Evolutionary conservation across 2,888 invertebrate species (phyloP), one percentile per base, ranked within the genome.

Genomic region (Nemoura dubitans): DNA sequence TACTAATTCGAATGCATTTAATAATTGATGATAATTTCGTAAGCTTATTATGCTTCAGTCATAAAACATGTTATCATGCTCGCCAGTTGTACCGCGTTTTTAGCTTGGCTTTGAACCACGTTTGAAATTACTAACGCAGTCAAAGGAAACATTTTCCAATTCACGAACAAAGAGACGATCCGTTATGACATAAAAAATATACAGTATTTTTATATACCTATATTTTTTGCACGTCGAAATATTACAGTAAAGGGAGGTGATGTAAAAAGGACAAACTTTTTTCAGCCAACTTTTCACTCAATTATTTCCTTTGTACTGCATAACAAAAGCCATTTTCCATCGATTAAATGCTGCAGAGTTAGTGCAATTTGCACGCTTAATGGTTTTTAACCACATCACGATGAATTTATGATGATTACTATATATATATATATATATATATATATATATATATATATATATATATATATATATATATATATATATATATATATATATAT

Each of bases 311-410:
- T 86, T 88, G 87, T 88, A 86, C 84, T 78, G 86, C 86, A 77
- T 81, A 43, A 87, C 85, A 87, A 87, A 87, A 87, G 86, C 87
- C 86, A 88, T 86, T 88, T 87, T 86, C 87, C 85, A 88, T 87
- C 87, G 88, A 88, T 88, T 88, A 88, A 88, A 87, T n/a, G 88
- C 85, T 86, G 86, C 87, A 87, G 27, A 78, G 78, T 26, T 28
- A 26, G 86, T 86, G 86, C 87, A 85, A 87, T 87, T 87, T 87
- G 85, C 88, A 87, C 87, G 88, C 87, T 88, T 88, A 88, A 88
- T 87, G 88, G 88, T 88, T 88, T 88, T 88, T 86, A 83, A 86
- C 83, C 76, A 42, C 28, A 78, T 78, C 78, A 28, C 28, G 78
- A 78, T 78, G 78, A 26, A 59, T 59, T 59, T 3, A 59, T 59